Evolutionary conservation across 2,888 invertebrate species (phyloP).

Genomic region (Drosophila emarginata): DNA sequence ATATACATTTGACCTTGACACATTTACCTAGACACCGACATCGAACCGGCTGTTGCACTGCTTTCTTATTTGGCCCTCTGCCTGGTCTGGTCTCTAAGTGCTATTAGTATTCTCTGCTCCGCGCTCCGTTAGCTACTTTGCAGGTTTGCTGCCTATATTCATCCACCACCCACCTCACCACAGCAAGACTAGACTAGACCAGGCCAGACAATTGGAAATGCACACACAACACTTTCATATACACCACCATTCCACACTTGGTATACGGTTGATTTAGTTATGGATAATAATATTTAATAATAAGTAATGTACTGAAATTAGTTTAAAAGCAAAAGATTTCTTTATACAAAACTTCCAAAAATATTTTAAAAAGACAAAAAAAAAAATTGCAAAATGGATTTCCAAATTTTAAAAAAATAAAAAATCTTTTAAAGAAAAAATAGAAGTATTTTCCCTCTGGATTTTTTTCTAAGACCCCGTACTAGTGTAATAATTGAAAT

Average conservation of each 20-base stretch:
- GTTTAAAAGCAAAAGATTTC: too few species aligned
- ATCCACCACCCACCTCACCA: not conserved
- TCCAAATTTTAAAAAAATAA: too few species aligned
- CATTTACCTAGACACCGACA: conserved; percentile 41
- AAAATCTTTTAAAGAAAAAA: too few species aligned
- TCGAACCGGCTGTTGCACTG: not conserved
- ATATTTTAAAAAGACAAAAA: too few species aligned
- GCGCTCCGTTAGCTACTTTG: not conserved
- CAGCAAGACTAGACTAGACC: not conserved
- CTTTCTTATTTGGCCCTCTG: not conserved
- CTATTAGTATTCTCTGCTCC: conserved; percentile 4
- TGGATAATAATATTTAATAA: too few species aligned
- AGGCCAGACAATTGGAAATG: conserved; percentile 9
- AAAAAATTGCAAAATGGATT: too few species aligned
- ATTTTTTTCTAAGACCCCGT: too few species aligned
- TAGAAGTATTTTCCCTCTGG: too few species aligned
- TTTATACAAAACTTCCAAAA: too few species aligned
- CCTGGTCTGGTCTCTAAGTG: not conserved
- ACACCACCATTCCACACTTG: not conserved
- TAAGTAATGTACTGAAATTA: too few species aligned
- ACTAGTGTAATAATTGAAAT: too few species aligned
- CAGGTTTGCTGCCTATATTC: not conserved
- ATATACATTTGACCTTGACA: conserved; percentile 75
- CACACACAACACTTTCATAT: conserved; percentile 4
- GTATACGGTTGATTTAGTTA: not conserved